These are phyloP conservation scores for Gambusia holbrooki DNA, from an alignment of 2,113 vertebrate species.

Conservation along the genomic window DNA sequence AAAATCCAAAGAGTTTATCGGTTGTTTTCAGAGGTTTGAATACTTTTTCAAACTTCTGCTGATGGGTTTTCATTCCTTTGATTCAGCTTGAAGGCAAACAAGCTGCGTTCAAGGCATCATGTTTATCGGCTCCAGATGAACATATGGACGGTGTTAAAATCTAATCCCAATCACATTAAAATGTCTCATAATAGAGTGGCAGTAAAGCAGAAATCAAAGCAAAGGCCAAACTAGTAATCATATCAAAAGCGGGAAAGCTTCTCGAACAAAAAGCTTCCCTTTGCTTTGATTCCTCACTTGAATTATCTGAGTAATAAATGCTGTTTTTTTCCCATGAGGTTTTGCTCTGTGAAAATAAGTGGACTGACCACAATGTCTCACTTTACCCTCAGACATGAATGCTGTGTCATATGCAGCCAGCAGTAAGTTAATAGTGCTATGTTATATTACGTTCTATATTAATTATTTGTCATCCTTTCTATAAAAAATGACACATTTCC, in stretches of 20 bases:
- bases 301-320: constrained; percentile 26
- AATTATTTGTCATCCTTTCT: constrained; percentile 13
- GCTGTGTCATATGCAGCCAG: constrained; percentile 1
- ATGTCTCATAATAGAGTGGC: not conserved
- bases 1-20: not conserved
- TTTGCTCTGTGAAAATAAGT: not conserved
- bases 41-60: not conserved
- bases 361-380: constrained; percentile 8
- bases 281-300: not conserved
- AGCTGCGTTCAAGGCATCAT: too few species aligned
- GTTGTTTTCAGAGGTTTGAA: not conserved
- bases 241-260: constrained; percentile 10
- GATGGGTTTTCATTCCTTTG: not conserved
- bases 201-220: constrained; percentile 18
- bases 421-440: constrained; percentile 24
- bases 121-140: constrained; percentile 8
- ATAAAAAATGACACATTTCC: constrained; percentile 5
- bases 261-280: constrained; percentile 2
- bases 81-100: not conserved
- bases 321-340: not conserved
- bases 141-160: constrained; percentile 12
- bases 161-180: not conserved
- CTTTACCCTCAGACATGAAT: constrained; percentile 6
- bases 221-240: not conserved
- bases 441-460: constrained; percentile 12